phyloP scores from a whole-genome alignment of 2,888 invertebrate species.

The Hermodice carunculata region DNA sequence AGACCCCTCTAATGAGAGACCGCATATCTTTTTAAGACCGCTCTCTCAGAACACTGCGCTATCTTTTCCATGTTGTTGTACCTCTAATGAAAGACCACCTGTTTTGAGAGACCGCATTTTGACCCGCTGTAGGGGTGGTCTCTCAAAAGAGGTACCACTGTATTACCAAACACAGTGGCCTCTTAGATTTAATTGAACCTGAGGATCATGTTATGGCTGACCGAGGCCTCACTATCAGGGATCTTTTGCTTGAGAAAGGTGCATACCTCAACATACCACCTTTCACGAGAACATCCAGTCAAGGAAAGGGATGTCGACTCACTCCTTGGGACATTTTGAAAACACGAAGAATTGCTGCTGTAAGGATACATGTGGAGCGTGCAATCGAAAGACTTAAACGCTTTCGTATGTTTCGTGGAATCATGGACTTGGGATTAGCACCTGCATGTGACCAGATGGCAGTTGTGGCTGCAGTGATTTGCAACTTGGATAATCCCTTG shows the following conservation, averaged over 20 bases:
- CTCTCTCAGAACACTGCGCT: too few relatives aligned
- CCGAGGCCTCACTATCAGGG: constrained; percentile 36
- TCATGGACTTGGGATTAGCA: neutral
- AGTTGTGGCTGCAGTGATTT: too few relatives aligned
- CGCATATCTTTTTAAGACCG: too few relatives aligned
- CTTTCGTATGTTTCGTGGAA: constrained; percentile 20
- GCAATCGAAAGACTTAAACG: constrained; percentile 23
- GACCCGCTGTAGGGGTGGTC: too few relatives aligned
- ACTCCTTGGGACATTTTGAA: constrained; percentile 12
- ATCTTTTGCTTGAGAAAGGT: constrained; percentile 22
- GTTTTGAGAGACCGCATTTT: too few relatives aligned
- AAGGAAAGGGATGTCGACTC: constrained; percentile 7
- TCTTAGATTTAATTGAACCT: constrained; percentile 31
- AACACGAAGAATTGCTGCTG: constrained; percentile 25
- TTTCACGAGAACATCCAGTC: too few relatives aligned
- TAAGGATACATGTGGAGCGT: constrained; percentile 26
- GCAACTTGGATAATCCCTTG: too few relatives aligned
- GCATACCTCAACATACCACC: constrained; percentile 35
- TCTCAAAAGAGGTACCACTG: too few relatives aligned
- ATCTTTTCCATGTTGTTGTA: too few relatives aligned
- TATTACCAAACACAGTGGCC: too few relatives aligned
- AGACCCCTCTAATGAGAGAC: too few relatives aligned
- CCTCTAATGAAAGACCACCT: too few relatives aligned
- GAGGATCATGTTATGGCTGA: constrained; percentile 43
- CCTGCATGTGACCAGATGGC: constrained; percentile 14